phyloP scores from a whole-genome alignment of 1,140 invertebrate species.

The Camponotus pennsylvanicus region DNA sequence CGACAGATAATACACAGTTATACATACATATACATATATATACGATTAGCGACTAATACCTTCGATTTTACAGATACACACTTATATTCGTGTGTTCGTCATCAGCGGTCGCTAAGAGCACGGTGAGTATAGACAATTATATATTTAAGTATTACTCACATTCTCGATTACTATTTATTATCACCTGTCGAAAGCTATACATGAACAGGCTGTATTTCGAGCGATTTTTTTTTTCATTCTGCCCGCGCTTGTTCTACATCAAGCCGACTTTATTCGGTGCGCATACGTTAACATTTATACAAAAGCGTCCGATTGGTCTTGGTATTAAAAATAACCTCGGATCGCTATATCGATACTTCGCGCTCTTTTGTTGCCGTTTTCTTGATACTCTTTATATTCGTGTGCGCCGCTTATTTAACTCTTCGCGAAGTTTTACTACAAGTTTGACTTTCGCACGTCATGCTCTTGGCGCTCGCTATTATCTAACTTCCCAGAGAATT shows the following conservation, averaged over 20 bases:
- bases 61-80: slow-evolving; percentile 74
- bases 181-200: slow-evolving; percentile 34
- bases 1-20: slow-evolving; percentile 77
- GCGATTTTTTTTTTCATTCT: background rate
- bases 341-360: slow-evolving; percentile 74
- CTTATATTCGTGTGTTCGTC: slow-evolving; percentile 70
- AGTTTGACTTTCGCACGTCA: slow-evolving; percentile 70
- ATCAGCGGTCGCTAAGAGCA: slow-evolving; percentile 73
- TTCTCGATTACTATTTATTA: slow-evolving; percentile 38
- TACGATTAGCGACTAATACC: slow-evolving; percentile 73
- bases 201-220: background rate
- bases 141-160: slow-evolving; percentile 17
- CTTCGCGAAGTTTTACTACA: slow-evolving; percentile 64
- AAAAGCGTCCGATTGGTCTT: slow-evolving; percentile 86
- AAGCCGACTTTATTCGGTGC: slow-evolving; percentile 47
- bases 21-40: slow-evolving; percentile 77
- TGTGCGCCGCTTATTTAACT: slow-evolving; percentile 59
- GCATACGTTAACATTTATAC: slow-evolving; percentile 74
- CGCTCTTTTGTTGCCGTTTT: slow-evolving; percentile 52
- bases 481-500: slow-evolving; percentile 80
- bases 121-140: slow-evolving; percentile 67
- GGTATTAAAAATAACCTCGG: slow-evolving; percentile 87
- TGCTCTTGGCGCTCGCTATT: slow-evolving; percentile 74
- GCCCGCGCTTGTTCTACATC: background rate
- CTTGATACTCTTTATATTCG: slow-evolving; percentile 57